Evolutionary conservation across 2,797 vertebrate genomes (phyloP).

Genomic region (Bothrops alternatus): DNA sequence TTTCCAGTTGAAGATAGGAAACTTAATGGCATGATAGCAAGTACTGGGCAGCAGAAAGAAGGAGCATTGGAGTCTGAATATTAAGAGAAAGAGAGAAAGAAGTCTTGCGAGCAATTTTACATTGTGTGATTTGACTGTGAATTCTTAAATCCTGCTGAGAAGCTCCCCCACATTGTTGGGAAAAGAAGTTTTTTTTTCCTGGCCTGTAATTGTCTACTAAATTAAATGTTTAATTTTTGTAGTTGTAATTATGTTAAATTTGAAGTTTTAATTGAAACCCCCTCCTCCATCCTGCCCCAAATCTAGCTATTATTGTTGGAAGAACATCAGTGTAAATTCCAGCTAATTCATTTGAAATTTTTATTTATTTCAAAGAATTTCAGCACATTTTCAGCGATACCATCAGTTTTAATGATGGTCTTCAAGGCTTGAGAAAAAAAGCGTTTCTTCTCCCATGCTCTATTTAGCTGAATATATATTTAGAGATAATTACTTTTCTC

Average conservation of each 20-base stretch:
- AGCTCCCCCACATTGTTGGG: too few relatives aligned
- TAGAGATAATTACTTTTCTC: background rate
- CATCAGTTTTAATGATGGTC: background rate
- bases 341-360: background rate
- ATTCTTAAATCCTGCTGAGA: background rate
- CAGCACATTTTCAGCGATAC: background rate
- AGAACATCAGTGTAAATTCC: background rate
- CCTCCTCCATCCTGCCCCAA: accelerated
- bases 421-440: background rate
- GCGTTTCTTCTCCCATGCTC: background rate
- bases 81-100: background rate
- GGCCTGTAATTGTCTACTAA: background rate
- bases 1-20: background rate
- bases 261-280: background rate
- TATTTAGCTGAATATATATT: background rate
- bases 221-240: background rate
- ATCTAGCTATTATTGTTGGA: background rate
- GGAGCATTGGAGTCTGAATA: background rate
- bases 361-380: background rate
- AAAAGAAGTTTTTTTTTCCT: background rate
- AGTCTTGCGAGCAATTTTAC: background rate
- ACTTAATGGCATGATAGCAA: background rate
- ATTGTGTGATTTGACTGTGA: background rate
- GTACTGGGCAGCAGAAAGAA: background rate
- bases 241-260: background rate